Evolutionary conservation across 2,888 invertebrate genomes (phyloP).

Genomic region (Watsonalla cultraria): DNA sequence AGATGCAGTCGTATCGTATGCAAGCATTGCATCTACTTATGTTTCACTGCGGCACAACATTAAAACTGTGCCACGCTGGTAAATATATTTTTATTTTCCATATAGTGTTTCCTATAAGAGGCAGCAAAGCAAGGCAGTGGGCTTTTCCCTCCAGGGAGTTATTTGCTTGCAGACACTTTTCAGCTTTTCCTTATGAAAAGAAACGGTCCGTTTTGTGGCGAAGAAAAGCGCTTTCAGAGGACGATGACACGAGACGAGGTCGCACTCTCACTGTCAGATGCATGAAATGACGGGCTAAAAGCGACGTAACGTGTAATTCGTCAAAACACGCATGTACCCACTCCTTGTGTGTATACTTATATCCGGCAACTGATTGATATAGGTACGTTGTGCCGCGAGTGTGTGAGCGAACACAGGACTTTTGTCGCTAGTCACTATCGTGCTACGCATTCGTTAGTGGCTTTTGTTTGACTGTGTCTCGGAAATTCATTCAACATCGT

Average conservation of each 20-base stretch:
- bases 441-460: slow-evolving; percentile 31
- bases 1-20: not conserved
- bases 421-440: slow-evolving; percentile 9
- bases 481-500: slow-evolving; percentile 42
- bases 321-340: slow-evolving; percentile 51
- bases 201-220: slow-evolving; percentile 76
- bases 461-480: slow-evolving; percentile 28
- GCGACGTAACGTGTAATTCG: slow-evolving; percentile 70
- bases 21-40: not conserved
- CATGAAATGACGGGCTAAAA: slow-evolving; percentile 67
- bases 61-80: slow-evolving; percentile 37
- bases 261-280: slow-evolving; percentile 70
- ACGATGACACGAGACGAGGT: slow-evolving; percentile 78
- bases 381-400: not conserved
- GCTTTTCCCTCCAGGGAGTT: slow-evolving; percentile 75
- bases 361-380: not conserved
- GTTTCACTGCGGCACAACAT: slow-evolving; percentile 13
- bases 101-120: slow-evolving; percentile 55
- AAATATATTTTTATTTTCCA: slow-evolving; percentile 61
- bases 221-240: slow-evolving; percentile 78
- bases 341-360: slow-evolving; percentile 10
- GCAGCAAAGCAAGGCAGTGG: slow-evolving; percentile 74
- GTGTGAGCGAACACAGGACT: slow-evolving; percentile 9
- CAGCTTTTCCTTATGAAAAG: slow-evolving; percentile 78
- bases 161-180: slow-evolving; percentile 78